Percentiles rank a stretch among this genome's conserved stretches.
These are phyloP conservation scores for Brachypodius melanocephalos DNA, from an alignment of 2,113 vertebrate genomes.

Conservation along the genomic window DNA sequence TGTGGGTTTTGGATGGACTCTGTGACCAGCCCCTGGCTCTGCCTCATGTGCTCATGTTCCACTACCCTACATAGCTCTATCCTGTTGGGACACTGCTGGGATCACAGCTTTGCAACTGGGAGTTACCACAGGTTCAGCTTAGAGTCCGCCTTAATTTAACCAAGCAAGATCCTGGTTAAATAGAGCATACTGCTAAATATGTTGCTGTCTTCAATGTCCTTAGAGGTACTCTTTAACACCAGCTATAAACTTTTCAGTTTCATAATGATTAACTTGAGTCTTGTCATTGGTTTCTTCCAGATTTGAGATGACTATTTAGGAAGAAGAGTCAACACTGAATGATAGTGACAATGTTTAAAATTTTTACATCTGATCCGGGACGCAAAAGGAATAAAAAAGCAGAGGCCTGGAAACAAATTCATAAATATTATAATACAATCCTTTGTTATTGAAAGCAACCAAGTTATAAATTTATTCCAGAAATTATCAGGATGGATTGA, in stretches of 20 bases:
- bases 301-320: background rate
- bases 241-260: background rate
- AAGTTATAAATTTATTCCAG: background rate
- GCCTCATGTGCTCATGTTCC: background rate
- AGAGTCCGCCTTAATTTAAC: background rate
- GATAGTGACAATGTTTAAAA: fast-evolving
- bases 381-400: background rate
- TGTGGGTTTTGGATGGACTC: background rate
- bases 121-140: background rate
- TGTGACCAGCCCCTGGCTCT: background rate
- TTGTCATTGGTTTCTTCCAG: background rate
- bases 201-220: background rate
- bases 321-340: background rate
- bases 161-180: background rate
- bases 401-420: background rate
- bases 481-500: background rate
- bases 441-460: background rate
- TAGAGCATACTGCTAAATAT: background rate
- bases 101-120: background rate
- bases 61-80: background rate
- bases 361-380: background rate
- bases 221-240: background rate
- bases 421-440: background rate
- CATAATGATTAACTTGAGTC: background rate
- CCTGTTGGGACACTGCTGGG: background rate